Evolutionary conservation across 2,888 invertebrate species (phyloP), one percentile per base, ranked within the genome.

Genomic region (Plagiodera versicolora): DNA sequence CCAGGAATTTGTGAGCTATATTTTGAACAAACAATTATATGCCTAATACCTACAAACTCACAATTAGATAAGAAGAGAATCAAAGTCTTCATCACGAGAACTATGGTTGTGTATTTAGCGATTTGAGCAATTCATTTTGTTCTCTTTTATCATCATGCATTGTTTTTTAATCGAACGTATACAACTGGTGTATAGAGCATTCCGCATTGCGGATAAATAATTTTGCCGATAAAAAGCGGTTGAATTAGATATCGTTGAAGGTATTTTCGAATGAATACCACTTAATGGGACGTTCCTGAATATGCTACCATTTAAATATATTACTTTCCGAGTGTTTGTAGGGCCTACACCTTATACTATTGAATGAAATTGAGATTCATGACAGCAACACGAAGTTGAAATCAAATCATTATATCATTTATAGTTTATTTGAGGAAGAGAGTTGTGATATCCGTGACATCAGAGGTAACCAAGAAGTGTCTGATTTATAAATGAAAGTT

Each of bases 121-220:
- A 66, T 70, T 67, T 63, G 63, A 66, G 63, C 63, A 66, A 64
- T 66, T 65, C 53, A 61, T 63, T 65, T 63, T 62, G 58, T 65
- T 66, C 63, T 62, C 63, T 62, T 67, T 65, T 65, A 61, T 66
- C 61, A 64, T 64, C 64, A 64, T 67, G 63, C 67, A 66, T 70
- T 65, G 68, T 67, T 67, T 70, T 65, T 70, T 66, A 68, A 68
- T 67, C 68, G 67, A 67, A 67, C 64, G 67, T 66, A 66, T 68
- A 68, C 67, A 63, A 64, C 58, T 63, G 63, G 68, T 70, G 68
- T 68, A 68, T 66, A 68, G 68, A 67, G 63, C 64, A 67, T 63
- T 67, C 68, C 65, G 70, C 70, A 70, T 64, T 70, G 70, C 70
- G 67, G 67, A 67, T 64, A 66, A 66, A 68, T 67, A 66, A 70